Percentiles rank a stretch among this genome's conserved stretches.
phyloP scores from a whole-genome alignment of 2,797 vertebrate species.

The Argyrosomus regius region DNA sequence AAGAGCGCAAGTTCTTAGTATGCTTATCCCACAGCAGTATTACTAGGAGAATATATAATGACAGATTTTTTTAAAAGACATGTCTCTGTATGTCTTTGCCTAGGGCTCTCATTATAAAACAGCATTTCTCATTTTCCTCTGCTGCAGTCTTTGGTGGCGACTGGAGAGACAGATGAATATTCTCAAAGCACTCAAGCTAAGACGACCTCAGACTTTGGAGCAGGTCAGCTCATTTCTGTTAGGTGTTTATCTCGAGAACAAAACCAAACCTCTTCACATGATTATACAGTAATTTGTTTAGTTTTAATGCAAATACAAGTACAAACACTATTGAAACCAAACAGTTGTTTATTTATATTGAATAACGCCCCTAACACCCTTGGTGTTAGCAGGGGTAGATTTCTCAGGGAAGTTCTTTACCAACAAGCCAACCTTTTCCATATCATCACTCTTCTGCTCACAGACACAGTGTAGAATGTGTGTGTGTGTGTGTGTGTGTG shows the following conservation, averaged over 20 bases:
- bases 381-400: background rate
- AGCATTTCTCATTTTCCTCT: constrained; percentile 81
- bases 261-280: constrained; percentile 23
- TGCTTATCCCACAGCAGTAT: constrained; percentile 74
- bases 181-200: constrained; percentile 62
- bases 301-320: constrained; percentile 24
- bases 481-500: too few species aligned
- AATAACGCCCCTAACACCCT: background rate
- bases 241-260: constrained; percentile 36
- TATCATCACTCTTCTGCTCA: background rate
- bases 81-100: constrained; percentile 79
- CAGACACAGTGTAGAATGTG: background rate
- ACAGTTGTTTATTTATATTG: background rate
- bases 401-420: background rate
- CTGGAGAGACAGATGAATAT: constrained; percentile 72
- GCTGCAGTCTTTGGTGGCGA: constrained; percentile 76
- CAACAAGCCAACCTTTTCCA: background rate
- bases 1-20: constrained; percentile 73
- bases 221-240: constrained; percentile 50
- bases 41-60: constrained; percentile 83
- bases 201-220: constrained; percentile 40
- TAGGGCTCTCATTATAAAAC: constrained; percentile 83
- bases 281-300: constrained; percentile 3
- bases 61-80: constrained; percentile 81
- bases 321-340: constrained; percentile 6